Percentiles rank a stretch among this genome's conserved stretches.
These are phyloP conservation scores for Ectemnius lituratus DNA, from an alignment of 2,888 invertebrate genomes.

Conservation along the genomic window DNA sequence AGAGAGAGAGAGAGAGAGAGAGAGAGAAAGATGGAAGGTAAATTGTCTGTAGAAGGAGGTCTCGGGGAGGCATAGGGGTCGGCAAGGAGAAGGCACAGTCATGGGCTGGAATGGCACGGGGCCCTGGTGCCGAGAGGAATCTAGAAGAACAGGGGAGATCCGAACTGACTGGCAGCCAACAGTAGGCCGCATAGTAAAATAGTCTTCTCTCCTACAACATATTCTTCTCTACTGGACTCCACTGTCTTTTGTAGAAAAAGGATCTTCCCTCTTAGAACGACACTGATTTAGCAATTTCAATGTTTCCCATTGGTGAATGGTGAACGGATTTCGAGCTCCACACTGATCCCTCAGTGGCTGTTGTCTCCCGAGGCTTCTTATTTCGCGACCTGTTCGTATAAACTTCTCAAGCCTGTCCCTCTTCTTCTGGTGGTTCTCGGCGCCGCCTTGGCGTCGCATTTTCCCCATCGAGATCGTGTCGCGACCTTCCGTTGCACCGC, in stretches of 20 bases:
- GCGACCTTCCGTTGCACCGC: conserved; percentile 22
- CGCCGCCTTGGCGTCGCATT: conserved; percentile 11
- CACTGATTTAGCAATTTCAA: no score
- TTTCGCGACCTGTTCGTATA: background rate
- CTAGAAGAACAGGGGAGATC: conserved; percentile 42
- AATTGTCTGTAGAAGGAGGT: conserved; percentile 69
- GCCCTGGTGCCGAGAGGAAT: conserved; percentile 47
- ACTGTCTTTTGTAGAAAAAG: background rate
- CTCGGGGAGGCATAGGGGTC: conserved; percentile 40
- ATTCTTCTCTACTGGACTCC: conserved; percentile 7
- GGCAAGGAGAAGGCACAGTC: conserved; percentile 38
- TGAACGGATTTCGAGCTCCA: no score
- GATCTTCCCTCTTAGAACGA: no score
- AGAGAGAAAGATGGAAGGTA: conserved; percentile 64
- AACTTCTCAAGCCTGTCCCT: background rate
- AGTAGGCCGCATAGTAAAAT: conserved; percentile 60
- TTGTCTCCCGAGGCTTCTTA: background rate
- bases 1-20: no score
- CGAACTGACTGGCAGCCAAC: conserved; percentile 49
- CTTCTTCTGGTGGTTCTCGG: background rate
- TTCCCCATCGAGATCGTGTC: conserved; percentile 25
- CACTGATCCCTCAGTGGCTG: no score
- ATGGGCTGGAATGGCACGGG: conserved; percentile 42
- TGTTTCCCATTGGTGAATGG: no score
- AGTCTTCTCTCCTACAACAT: conserved; percentile 55